Evolutionary conservation across 64 coral and sea anemone species (phyloP), one percentile per base, ranked within the genome.

Genomic region (Exaiptasia diaphana): DNA sequence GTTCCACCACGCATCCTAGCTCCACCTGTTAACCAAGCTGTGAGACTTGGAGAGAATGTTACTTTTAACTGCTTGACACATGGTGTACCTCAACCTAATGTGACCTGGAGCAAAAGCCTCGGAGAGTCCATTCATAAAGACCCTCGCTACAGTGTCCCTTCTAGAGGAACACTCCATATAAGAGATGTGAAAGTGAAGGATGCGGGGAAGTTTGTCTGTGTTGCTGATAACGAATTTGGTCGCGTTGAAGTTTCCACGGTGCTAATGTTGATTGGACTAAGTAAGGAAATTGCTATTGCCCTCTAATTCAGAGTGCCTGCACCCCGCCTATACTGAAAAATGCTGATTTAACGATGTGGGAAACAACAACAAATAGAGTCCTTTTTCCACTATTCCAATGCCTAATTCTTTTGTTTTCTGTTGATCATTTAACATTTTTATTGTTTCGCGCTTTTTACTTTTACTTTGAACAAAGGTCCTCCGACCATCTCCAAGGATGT

Each of bases 101-200:
- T 95, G 15, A 83, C 73, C 5, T 95, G 91, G 91, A 43, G 26
- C 0, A 95, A 90, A 38, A 88, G 42, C n/a, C 54, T 84, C 38
- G 91, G 91, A 7, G 15, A 28, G 27, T 3, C 61, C 2, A 50
- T 48, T 41, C 22, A 80, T 18, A 89, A 46, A 17, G 68, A 84
- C 65, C 80, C 91, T 5, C 38, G 91, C 40, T 53, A 80, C 28
- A 79, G 48, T 42, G 80, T 85, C 33, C 64, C 87, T 2, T 52
- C 72, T 0, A 64, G 73, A 21, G 91, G 91, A 21, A 70, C 86
- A 50, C 25, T 95, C 20, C 35, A 85, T 38, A 72, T 95, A 42
- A 29, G 58, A 35, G 58, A 73, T 18, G 67, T 95, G 5, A 34
- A 74, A 43, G 75, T 95, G 6, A 55, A 46, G 64, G 91, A 95